A percentile compares a stretch with the other conserved stretches of the same genome.
These are phyloP conservation scores for Limnephilus lunatus DNA, from an alignment of 2,888 invertebrate genomes.

Conservation along the genomic window DNA sequence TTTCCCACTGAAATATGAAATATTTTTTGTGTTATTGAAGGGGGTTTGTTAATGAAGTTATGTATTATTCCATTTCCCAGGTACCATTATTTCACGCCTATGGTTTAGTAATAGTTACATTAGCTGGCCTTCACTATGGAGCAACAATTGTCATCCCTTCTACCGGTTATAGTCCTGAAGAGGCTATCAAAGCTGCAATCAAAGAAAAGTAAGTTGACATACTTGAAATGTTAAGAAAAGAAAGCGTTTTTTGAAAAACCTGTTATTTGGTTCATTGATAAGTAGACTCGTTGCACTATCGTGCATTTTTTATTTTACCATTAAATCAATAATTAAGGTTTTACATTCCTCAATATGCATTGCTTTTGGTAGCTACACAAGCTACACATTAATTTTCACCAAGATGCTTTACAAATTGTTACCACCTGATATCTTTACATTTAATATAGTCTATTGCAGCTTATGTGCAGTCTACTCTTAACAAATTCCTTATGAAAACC, in stretches of 20 bases:
- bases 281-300: not conserved
- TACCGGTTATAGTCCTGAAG: conserved; percentile 79
- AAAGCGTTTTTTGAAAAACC: conserved; percentile 10
- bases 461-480: too few relatives aligned
- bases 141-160: conserved; percentile 80
- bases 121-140: conserved; percentile 80
- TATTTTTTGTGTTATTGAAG: not conserved
- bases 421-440: too few relatives aligned
- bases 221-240: not conserved
- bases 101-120: conserved; percentile 83
- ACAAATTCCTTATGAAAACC: too few relatives aligned
- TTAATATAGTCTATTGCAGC: too few relatives aligned
- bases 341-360: not conserved
- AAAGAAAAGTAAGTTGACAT: conserved; percentile 80
- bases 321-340: too few relatives aligned
- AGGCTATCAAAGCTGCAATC: conserved; percentile 81
- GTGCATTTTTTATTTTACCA: not conserved
- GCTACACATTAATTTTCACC: too few relatives aligned
- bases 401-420: too few relatives aligned
- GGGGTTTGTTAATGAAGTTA: not conserved
- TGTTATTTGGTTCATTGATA: not conserved
- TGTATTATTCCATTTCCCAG: conserved; percentile 67
- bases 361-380: not conserved
- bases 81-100: conserved; percentile 92
- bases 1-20: too few relatives aligned